phyloP scores from a whole-genome alignment of 2,797 vertebrate species.

The Sebastes matsubarae region DNA sequence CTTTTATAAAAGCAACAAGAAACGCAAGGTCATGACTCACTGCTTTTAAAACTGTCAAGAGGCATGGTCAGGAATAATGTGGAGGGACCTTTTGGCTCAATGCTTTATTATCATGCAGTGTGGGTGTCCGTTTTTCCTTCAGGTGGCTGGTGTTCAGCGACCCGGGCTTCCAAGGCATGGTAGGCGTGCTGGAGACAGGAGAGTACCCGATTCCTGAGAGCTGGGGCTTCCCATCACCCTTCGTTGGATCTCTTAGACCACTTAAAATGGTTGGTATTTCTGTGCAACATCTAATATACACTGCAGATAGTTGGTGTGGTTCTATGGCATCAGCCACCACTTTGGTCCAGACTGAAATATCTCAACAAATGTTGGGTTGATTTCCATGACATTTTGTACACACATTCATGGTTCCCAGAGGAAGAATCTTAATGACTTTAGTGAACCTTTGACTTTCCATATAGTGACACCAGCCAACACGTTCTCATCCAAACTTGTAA shows the following conservation, averaged over 20 bases:
- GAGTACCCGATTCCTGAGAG: constrained; percentile 88
- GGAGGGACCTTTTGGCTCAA: not conserved
- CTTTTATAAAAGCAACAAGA: not conserved
- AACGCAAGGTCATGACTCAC: not conserved
- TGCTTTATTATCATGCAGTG: not conserved
- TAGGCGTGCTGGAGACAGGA: constrained; percentile 90
- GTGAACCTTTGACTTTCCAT: not conserved
- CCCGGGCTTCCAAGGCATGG: constrained; percentile 88
- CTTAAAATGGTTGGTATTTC: constrained; percentile 89
- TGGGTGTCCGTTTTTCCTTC: constrained; percentile 7
- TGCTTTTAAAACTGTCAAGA: not conserved
- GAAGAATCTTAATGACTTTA: not conserved
- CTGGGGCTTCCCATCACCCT: constrained; percentile 89
- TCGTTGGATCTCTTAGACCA: constrained; percentile 90
- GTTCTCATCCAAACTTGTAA: too few species aligned
- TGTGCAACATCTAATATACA: not conserved
- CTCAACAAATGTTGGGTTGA: not conserved
- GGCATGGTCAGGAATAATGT: not conserved
- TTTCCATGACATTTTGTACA: not conserved
- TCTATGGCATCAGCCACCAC: not conserved
- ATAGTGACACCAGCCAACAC: not conserved
- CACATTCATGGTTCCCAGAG: not conserved
- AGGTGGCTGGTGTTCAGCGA: constrained; percentile 96
- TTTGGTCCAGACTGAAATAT: not conserved
- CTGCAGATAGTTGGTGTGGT: not conserved